Evolutionary conservation across 2,797 vertebrate genomes (phyloP), one percentile per base, ranked within the genome.

Genomic region (Gadopsis marmoratus): DNA sequence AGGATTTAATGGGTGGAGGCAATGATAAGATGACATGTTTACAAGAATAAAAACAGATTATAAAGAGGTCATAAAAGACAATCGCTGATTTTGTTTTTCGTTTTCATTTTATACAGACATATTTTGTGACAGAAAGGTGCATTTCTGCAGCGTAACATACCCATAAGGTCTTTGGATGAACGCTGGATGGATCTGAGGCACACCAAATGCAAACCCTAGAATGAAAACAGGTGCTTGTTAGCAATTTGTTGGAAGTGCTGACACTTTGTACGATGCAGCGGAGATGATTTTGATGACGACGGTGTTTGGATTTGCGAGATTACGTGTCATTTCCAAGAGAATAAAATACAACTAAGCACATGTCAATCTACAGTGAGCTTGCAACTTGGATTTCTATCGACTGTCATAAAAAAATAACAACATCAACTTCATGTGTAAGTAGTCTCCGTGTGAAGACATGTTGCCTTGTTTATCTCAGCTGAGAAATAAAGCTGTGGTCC

Each of bases 111-210:
- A 59, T 37, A 62, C 19, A 67, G 50, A 62, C 61, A 79, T 45
- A 85, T 72, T 51, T 71, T 79, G 39, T 35, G 7, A 60, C 23
- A 69, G 17, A 74, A 47, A 21, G 19, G 10, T 33, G 2, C 0
- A 17, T n/a, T 53, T 79, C 9, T 73, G 31, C 61, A 56, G 83
- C 71, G 29, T 50, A 17, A 97, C 97, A 94, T 97, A 99, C 98
- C 98, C 98, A 62, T 98, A 99, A 88, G 97, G 97, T 93, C 98
- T 97, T 86, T 99, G 98, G 93, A 99, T 97, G 92, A 99, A 98
- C n/a, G 98, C 97, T 17, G 98, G 97, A 89, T 99, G 98, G 92
- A 99, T 97, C 79, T 99, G 98, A 86, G 97, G 97, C 79, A 99
- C 94, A 53, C 98, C 97, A 88, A 99, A 99, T 87, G 98, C 96